Evolutionary conservation across 2,888 invertebrate species (phyloP).

Genomic region (Diaperis boleti): DNA sequence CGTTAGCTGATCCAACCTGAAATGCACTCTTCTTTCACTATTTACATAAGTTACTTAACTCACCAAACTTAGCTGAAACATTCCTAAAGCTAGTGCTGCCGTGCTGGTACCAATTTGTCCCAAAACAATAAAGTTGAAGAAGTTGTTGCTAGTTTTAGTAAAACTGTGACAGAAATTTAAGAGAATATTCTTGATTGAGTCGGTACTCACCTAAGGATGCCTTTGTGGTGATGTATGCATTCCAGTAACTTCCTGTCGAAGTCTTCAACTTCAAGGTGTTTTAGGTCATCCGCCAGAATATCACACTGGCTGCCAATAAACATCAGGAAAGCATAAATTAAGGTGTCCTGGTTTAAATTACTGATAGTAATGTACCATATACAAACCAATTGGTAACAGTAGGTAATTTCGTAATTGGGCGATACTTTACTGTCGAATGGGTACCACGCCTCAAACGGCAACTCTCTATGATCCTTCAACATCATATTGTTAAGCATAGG

Average conservation of each 20-base stretch:
- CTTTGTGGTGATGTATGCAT: constrained; percentile 23
- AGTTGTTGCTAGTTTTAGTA: constrained; percentile 29
- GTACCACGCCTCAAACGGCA: constrained; percentile 32
- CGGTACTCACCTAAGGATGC: constrained; percentile 3
- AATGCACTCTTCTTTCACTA: too few relatives aligned
- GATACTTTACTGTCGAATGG: constrained; percentile 18
- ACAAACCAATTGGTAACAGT: constrained; percentile 28
- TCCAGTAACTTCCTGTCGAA: constrained; percentile 5
- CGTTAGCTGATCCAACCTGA: not conserved
- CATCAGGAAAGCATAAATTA: constrained; percentile 9
- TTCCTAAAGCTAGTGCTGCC: constrained; percentile 29
- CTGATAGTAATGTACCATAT: not conserved
- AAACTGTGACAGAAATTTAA: constrained; percentile 23
- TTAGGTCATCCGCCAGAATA: constrained; percentile 23
- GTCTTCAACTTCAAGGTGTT: constrained; percentile 4
- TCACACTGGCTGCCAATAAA: constrained; percentile 13
- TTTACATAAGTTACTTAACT: not conserved
- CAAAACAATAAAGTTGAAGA: constrained; percentile 31
- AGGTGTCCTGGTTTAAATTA: constrained; percentile 9
- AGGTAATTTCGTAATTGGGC: constrained; percentile 41
- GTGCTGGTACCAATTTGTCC: constrained; percentile 30
- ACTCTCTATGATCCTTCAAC: not conserved
- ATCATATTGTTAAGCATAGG: constrained; percentile 1
- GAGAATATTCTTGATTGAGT: too few relatives aligned
- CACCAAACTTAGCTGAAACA: constrained; percentile 39